Conservation (phyloP, 2,113 vertebrate genomes). For the Sander lucioperca region DNA sequence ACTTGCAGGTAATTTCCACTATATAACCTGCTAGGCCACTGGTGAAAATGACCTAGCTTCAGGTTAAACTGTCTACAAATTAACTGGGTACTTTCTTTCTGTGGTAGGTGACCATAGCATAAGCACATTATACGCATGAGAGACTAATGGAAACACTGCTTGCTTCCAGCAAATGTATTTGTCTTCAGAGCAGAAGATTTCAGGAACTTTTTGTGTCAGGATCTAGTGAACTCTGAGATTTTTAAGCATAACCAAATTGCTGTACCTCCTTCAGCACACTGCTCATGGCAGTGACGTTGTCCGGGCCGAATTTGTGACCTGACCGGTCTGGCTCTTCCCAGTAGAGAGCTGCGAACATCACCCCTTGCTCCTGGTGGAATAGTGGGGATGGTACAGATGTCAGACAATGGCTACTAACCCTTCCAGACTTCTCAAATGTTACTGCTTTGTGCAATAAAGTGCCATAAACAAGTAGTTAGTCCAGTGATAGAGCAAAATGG, state of each 20-base stretch:
- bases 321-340: conserved; percentile 94
- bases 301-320: conserved; percentile 91
- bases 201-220: not conserved
- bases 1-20: no score
- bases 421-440: no score
- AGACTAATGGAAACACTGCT: not conserved
- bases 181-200: not conserved
- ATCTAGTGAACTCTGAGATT: not conserved
- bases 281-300: conserved; percentile 86
- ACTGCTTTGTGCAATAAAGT: no score
- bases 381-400: not conserved
- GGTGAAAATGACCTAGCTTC: no score
- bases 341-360: conserved; percentile 89
- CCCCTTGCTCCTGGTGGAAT: conserved; percentile 61
- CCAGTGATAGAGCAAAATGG: not conserved
- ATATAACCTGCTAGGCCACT: no score
- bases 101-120: no score
- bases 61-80: no score
- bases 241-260: not conserved
- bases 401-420: not conserved
- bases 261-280: conserved; percentile 82
- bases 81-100: no score
- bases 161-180: not conserved
- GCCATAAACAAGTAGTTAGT: not conserved
- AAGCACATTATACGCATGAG: not conserved